phyloP scores from a whole-genome alignment of 1,140 invertebrate genomes.

The Aphis craccivora region DNA sequence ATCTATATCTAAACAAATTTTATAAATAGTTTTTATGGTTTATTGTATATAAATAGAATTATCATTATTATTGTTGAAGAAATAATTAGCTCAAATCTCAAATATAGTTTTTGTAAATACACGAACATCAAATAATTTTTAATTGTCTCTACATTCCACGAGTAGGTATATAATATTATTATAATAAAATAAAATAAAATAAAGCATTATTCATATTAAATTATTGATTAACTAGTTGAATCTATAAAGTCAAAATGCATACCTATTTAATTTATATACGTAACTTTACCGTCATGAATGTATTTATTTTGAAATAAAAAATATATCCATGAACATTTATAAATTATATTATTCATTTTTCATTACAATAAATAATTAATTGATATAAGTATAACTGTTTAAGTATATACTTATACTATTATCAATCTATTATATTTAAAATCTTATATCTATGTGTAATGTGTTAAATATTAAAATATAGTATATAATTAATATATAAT shows the following conservation, averaged over 20 bases:
- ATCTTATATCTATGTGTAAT: neutral
- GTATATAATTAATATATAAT: neutral
- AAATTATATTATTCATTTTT: too few species aligned
- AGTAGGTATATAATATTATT: too few species aligned
- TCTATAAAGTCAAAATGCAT: neutral
- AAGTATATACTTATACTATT: too few species aligned
- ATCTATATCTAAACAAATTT: neutral
- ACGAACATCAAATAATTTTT: neutral
- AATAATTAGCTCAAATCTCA: neutral
- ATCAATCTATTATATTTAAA: neutral
- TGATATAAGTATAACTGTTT: too few species aligned
- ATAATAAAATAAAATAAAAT: neutral
- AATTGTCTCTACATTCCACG: neutral
- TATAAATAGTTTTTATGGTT: neutral
- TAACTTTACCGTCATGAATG: neutral
- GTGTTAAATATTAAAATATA: neutral
- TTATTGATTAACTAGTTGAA: neutral
- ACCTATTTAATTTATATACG: neutral
- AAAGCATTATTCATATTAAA: neutral
- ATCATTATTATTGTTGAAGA: neutral
- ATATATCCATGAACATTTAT: neutral
- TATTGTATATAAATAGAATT: constrained; percentile 16
- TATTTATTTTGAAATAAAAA: neutral
- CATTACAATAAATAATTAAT: too few species aligned
- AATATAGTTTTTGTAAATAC: neutral